These are phyloP conservation scores for Trachops cirrhosus DNA, from an alignment of 2,797 vertebrate genomes.

Conservation along the genomic window DNA sequence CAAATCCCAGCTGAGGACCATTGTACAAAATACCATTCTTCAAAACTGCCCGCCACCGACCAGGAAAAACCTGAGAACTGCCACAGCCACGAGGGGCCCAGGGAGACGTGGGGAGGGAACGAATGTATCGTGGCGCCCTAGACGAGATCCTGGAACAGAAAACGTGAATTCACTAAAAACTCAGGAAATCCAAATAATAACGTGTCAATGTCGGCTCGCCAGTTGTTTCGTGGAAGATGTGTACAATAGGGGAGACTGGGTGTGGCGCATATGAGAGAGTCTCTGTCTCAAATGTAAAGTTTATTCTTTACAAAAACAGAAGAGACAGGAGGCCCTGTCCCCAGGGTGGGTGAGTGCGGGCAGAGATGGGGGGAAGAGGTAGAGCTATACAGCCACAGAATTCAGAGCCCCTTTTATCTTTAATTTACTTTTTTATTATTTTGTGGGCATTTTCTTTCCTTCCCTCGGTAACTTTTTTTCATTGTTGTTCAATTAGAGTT, in stretches of 20 bases:
- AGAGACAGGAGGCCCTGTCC: neutral
- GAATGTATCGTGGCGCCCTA: neutral
- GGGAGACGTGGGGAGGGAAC: accelerated
- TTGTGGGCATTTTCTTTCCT: too few species aligned
- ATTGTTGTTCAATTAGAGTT: too few species aligned
- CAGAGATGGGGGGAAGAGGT: neutral
- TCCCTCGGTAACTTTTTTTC: too few species aligned
- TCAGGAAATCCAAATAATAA: too few species aligned
- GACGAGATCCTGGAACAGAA: neutral
- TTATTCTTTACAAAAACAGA: neutral
- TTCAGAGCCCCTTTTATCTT: neutral
- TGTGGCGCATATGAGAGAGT: neutral
- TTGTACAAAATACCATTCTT: neutral
- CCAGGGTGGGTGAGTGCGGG: neutral
- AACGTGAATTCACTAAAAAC: neutral
- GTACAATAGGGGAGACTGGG: neutral
- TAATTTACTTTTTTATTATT: too few species aligned
- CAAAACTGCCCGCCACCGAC: too few species aligned
- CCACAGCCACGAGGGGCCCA: too few species aligned
- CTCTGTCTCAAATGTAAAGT: neutral
- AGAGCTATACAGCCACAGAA: neutral
- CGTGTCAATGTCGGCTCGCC: neutral
- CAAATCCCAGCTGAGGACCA: neutral
- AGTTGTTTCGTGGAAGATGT: neutral
- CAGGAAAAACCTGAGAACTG: neutral